phyloP scores from a whole-genome alignment of 1,140 invertebrate genomes.

The Platyscapa corneri region DNA sequence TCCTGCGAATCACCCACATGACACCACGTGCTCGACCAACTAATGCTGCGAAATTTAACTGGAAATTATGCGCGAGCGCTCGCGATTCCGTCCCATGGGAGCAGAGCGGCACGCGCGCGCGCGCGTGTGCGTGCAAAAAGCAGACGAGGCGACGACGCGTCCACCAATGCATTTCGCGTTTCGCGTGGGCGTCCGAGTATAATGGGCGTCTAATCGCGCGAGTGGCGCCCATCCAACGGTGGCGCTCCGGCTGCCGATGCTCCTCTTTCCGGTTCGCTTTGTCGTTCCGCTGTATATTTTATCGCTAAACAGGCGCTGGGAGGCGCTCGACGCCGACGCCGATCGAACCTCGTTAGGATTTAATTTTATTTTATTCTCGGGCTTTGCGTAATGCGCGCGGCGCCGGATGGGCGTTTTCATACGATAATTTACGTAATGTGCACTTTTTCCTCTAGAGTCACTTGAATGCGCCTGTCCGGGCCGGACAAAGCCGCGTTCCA shows the following conservation, averaged over 20 bases:
- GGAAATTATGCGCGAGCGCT: neutral
- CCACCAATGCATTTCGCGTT: neutral
- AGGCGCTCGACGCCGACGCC: no score
- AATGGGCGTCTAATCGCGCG: conserved; percentile 38
- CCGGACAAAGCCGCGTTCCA: no score
- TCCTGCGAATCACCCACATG: neutral
- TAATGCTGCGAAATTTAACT: neutral
- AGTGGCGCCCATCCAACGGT: conserved; percentile 6
- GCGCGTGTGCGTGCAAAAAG: neutral
- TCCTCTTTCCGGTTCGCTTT: no score
- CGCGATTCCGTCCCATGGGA: neutral
- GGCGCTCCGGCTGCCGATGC: neutral
- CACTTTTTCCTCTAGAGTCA: no score
- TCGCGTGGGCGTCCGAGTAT: conserved; percentile 3
- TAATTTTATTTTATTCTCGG: no score
- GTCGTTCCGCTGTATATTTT: no score
- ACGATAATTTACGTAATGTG: no score
- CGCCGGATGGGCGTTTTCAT: no score
- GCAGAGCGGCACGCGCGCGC: neutral
- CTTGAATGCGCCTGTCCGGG: no score
- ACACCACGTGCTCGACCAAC: neutral
- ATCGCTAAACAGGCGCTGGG: no score
- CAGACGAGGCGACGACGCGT: neutral
- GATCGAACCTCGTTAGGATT: no score
- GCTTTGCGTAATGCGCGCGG: no score